These are phyloP conservation scores for Netelia fuscicornis DNA, from an alignment of 2,888 invertebrate species.

Conservation along the genomic window DNA sequence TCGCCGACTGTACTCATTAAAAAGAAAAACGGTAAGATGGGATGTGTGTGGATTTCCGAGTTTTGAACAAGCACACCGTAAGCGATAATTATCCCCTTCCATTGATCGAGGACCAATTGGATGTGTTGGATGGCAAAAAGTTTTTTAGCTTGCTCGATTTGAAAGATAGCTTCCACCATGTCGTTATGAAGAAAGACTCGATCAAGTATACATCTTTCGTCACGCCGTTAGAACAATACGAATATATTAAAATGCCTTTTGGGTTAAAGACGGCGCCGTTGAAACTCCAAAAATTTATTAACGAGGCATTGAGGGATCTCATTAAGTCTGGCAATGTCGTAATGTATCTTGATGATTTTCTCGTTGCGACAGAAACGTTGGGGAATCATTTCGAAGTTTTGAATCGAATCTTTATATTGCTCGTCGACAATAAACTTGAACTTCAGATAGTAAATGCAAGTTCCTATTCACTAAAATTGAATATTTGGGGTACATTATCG, in stretches of 20 bases:
- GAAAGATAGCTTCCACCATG: slow-evolving; percentile 70
- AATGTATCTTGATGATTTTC: slow-evolving; percentile 72
- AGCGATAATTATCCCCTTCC: slow-evolving; percentile 68
- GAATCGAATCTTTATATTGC: slow-evolving; percentile 30
- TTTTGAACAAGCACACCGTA: slow-evolving; percentile 60
- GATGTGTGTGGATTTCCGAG: slow-evolving; percentile 67
- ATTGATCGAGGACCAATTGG: slow-evolving; percentile 69
- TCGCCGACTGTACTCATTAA: slow-evolving; percentile 65
- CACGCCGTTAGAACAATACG: slow-evolving; percentile 47
- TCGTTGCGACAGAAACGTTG: slow-evolving; percentile 49
- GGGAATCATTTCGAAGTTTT: slow-evolving; percentile 32
- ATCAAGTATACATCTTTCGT: slow-evolving; percentile 67
- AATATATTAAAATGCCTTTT: slow-evolving; percentile 55
- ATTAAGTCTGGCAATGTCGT: slow-evolving; percentile 66
- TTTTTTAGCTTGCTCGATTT: slow-evolving; percentile 70
- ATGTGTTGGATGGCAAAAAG: slow-evolving; percentile 57
- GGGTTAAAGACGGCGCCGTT: slow-evolving; percentile 61
- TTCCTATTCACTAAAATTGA: slow-evolving; percentile 63
- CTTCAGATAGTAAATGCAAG: slow-evolving; percentile 64
- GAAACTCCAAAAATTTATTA: slow-evolving; percentile 69
- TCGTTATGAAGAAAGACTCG: slow-evolving; percentile 61
- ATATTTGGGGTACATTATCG: slow-evolving; percentile 68
- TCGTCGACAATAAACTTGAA: slow-evolving; percentile 40
- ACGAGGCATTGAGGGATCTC: slow-evolving; percentile 62
- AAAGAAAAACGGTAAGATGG: slow-evolving; percentile 63